phyloP scores from a whole-genome alignment of 2,797 vertebrate genomes.

The Acomys russatus region DNA sequence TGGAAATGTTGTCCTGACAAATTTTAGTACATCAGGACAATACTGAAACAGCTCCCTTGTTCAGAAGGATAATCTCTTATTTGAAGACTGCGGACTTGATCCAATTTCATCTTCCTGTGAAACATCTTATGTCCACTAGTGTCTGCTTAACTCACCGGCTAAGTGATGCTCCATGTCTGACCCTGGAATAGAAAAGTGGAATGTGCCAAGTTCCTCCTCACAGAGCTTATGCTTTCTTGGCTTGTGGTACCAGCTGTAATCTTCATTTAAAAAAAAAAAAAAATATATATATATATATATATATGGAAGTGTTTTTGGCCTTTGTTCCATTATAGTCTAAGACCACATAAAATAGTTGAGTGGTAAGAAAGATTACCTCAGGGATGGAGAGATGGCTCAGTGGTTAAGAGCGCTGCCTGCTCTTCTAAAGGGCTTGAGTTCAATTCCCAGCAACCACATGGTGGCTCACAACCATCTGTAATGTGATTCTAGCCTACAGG shows the following conservation, averaged over 20 bases:
- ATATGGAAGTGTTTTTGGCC: neutral
- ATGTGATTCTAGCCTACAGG: too few relatives aligned
- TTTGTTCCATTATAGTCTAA: neutral
- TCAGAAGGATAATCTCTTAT: neutral
- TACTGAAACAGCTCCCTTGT: constrained; percentile 9
- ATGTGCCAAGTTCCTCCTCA: neutral
- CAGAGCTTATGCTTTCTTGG: neutral
- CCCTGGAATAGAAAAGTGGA: neutral
- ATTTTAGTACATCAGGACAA: constrained; percentile 39
- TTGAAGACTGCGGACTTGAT: constrained; percentile 42
- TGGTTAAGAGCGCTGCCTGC: too few relatives aligned
- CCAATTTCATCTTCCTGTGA: constrained; percentile 44
- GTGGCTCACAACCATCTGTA: too few relatives aligned
- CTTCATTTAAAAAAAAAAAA: constrained; percentile 19
- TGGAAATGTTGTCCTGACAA: neutral
- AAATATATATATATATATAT: neutral
- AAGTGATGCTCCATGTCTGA: neutral
- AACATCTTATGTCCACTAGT: neutral
- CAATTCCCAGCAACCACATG: too few relatives aligned
- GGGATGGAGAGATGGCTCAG: too few relatives aligned
- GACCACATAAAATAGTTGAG: neutral
- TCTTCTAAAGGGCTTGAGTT: too few relatives aligned
- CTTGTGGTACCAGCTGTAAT: neutral
- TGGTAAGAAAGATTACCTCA: neutral
- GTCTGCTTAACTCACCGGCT: neutral